Evolutionary conservation across 2,113 vertebrate species (phyloP).

Genomic region (Ornithorhynchus anatinus): DNA sequence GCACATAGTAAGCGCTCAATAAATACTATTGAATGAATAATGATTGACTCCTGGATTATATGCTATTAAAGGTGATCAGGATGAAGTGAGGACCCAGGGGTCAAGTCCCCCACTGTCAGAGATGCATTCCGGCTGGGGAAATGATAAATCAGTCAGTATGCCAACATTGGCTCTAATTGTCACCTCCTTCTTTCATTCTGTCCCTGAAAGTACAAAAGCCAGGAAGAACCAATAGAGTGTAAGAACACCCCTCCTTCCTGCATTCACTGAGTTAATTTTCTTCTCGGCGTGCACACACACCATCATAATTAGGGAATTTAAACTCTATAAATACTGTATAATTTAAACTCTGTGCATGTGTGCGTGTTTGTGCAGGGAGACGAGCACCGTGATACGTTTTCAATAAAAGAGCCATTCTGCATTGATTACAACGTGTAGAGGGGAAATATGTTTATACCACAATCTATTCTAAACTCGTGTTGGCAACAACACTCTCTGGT

Average conservation of each 20-base stretch:
- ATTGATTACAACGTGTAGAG: constrained; percentile 78
- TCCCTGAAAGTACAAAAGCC: constrained; percentile 41
- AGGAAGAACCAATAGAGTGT: constrained; percentile 43
- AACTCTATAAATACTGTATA: constrained; percentile 66
- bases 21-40: too few relatives aligned
- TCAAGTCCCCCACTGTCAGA: constrained; percentile 62
- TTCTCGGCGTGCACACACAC: constrained; percentile 68
- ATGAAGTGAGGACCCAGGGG: constrained; percentile 36
- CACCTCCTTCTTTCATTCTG: constrained; percentile 61
- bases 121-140: constrained; percentile 62
- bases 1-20: too few relatives aligned
- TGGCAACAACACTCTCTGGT: constrained; percentile 69
- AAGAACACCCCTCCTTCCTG: constrained; percentile 65
- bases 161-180: constrained; percentile 64
- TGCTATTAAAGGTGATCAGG: constrained; percentile 54
- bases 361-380: constrained; percentile 57
- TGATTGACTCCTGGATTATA: too few relatives aligned
- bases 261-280: constrained; percentile 70
- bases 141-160: constrained; percentile 69
- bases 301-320: constrained; percentile 60
- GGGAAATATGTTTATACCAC: constrained; percentile 76
- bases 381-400: constrained; percentile 71
- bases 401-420: constrained; percentile 77
- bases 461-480: constrained; percentile 71
- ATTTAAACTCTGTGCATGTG: constrained; percentile 57